A percentile compares a stretch with the other conserved stretches of the same genome.
Conservation (phyloP, 2,797 vertebrate genomes). For the Micromesistius poutassou region DNA sequence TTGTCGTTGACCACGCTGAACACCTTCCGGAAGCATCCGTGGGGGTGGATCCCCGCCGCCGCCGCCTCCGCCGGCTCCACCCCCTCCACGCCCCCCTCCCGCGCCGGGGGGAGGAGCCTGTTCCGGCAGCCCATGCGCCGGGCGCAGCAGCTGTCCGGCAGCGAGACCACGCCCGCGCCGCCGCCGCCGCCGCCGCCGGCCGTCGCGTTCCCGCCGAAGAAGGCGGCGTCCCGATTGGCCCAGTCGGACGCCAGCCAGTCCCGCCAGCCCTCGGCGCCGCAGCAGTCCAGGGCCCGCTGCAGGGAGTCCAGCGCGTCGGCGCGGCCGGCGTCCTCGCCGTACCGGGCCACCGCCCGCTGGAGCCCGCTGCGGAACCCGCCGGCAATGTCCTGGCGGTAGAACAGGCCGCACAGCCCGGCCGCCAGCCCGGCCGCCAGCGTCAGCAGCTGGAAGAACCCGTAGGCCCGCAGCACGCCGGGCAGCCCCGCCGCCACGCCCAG, state of each 20-base stretch:
- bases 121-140: conserved; percentile 76
- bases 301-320: conserved; percentile 82
- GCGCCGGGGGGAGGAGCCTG: conserved; percentile 64
- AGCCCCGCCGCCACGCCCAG: conserved; percentile 84
- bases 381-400: conserved; percentile 80
- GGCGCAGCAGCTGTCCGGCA: conserved; percentile 85
- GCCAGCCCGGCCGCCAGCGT: conserved; percentile 76
- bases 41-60: conserved; percentile 65
- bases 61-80: conserved; percentile 34
- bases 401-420: conserved; percentile 80
- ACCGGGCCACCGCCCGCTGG: conserved; percentile 74
- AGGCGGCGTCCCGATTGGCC: conserved; percentile 69
- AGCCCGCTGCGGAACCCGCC: conserved; percentile 83
- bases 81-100: background rate
- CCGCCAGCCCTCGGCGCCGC: conserved; percentile 81
- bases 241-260: conserved; percentile 85
- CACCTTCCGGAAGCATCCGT: conserved; percentile 84
- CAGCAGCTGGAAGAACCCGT: conserved; percentile 77
- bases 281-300: conserved; percentile 81
- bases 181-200: conserved; percentile 20
- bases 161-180: conserved; percentile 20
- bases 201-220: conserved; percentile 60
- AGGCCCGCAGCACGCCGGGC: conserved; percentile 78
- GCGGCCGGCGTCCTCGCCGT: conserved; percentile 78
- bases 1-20: conserved; percentile 81